Evolutionary conservation across 2,797 vertebrate species (phyloP), one percentile per base, ranked within the genome.

Genomic region (Phalloptychus januarius): DNA sequence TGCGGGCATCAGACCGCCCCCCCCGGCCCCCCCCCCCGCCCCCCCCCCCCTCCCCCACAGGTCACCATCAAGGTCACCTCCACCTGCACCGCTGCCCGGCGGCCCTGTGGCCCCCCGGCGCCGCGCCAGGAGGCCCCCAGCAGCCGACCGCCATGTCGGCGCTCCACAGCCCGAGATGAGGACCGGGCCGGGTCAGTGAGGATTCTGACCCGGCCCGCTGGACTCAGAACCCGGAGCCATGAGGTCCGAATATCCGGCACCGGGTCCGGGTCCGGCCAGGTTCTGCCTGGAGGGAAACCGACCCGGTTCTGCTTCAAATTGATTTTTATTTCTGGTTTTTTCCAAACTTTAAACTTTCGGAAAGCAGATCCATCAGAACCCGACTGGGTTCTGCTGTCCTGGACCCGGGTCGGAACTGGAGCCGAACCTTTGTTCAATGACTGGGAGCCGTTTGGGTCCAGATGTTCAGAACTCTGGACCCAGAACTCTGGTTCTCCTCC

Each of bases 151-250:
- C 96, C 38, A 71, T 97, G 82, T 91, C 96, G 2, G 96, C 96
- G 1, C 88, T 97, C 81, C 96, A 97, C 0, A 94, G 96, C 79
- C 97, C 96, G 94, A 97, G 97, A 97, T 98, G 96, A 98, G 93
- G 94, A 90, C 88, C 80, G 3, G 16, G 40, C 0, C 0, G 52
- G 18, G 36, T 12, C n/a, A 33, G 45, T 7, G 54, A 80, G 16
- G 46, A 52, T 38, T 38, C 45, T 16, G 75, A 81, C 23, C 54
- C 45, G 25, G 15, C 48, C 48, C 20, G 20, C 67, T 48, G 3
- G 44, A 67, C 63, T 46, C 45, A 46, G 16, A 46, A 18, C 16
- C 16, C 74, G 42, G 20, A 52, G 23, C 48, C 42, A 65, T 61
- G 71, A 84, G 54, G 67, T 76, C 77, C 74, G 15, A 50, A 50